A percentile compares a stretch with the other conserved stretches of the same genome.
Conservation (phyloP, 2,888 invertebrate genomes). For the Bellardia pandia region DNA sequence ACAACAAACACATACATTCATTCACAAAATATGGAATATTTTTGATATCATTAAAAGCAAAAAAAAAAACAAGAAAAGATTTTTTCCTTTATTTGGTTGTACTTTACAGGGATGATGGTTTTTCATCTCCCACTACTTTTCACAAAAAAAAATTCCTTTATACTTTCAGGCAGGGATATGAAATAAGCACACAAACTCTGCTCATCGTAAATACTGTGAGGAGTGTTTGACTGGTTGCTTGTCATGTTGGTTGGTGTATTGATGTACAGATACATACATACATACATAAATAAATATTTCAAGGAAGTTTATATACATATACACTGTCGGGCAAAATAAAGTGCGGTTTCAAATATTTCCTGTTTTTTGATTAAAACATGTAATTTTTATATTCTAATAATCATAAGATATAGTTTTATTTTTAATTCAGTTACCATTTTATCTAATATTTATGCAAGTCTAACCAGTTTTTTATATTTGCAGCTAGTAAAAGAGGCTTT, state of each 20-base stretch:
- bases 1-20: constrained; percentile 17
- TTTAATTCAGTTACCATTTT: no score
- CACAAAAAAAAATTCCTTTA: constrained; percentile 56
- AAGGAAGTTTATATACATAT: constrained; percentile 6
- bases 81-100: constrained; percentile 18
- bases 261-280: constrained; percentile 22
- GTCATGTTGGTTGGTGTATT: constrained; percentile 9
- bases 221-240: constrained; percentile 20
- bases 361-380: no score
- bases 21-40: constrained; percentile 35
- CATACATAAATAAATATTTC: neutral
- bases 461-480: no score
- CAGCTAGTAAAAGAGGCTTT: no score
- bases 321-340: no score
- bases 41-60: constrained; percentile 39
- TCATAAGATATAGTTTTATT: no score
- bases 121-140: constrained; percentile 33
- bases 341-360: no score
- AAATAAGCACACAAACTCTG: neutral
- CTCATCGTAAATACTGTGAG: constrained; percentile 4
- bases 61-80: neutral
- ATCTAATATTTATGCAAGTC: no score
- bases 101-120: constrained; percentile 1
- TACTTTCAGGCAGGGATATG: constrained; percentile 4
- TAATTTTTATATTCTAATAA: no score